Conservation (phyloP, 2,797 vertebrate genomes). For the Salmo trutta region DNA sequence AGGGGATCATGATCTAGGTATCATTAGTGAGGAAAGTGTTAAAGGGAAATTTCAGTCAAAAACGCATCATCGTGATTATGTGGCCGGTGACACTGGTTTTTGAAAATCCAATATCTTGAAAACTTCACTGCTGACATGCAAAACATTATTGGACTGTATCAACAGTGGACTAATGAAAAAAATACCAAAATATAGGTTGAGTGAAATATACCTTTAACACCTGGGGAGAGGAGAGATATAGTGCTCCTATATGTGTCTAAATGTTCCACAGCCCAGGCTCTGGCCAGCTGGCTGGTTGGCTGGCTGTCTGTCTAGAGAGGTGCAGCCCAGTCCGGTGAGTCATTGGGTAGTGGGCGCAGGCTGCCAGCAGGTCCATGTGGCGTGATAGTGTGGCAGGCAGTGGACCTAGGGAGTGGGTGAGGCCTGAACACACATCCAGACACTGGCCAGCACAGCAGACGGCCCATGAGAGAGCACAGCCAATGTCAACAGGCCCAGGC, state of each 20-base stretch:
- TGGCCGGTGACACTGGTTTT: not conserved
- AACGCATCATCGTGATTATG: too few relatives aligned
- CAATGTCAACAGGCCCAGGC: constrained; percentile 63
- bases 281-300: constrained; percentile 26
- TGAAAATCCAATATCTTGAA: not conserved
- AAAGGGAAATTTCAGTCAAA: too few relatives aligned
- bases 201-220: not conserved
- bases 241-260: constrained; percentile 24
- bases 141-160: too few relatives aligned
- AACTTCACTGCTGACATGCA: not conserved
- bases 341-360: constrained; percentile 46
- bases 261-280: constrained; percentile 35
- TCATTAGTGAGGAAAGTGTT: too few relatives aligned
- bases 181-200: too few relatives aligned
- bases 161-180: too few relatives aligned
- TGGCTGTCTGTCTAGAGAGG: constrained; percentile 37
- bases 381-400: constrained; percentile 24
- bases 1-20: not conserved
- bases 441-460: constrained; percentile 43
- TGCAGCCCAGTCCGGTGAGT: constrained; percentile 54
- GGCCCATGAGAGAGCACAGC: constrained; percentile 41
- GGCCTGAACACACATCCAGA: constrained; percentile 18
- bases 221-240: constrained; percentile 3
- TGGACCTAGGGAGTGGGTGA: constrained; percentile 10
- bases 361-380: constrained; percentile 49